These are phyloP conservation scores for Acanthosoma haemorrhoidale DNA, from an alignment of 2,888 invertebrate species.

Conservation along the genomic window DNA sequence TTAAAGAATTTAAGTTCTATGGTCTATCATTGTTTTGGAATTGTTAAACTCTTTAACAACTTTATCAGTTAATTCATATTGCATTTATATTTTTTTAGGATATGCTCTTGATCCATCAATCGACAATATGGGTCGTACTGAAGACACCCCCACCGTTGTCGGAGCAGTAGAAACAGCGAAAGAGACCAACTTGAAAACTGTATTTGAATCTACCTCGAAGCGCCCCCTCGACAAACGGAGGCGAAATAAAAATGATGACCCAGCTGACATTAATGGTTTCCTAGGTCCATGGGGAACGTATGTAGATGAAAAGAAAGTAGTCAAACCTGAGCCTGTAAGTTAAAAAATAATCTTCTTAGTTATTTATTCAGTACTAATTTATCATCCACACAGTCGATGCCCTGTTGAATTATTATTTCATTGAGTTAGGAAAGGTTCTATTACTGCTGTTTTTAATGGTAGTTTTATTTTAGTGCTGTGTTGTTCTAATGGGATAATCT, in stretches of 20 bases:
- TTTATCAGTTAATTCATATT: slow-evolving; percentile 5
- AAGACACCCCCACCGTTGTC: slow-evolving; percentile 50
- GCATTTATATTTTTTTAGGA: slow-evolving; percentile 47
- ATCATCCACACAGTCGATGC: too few relatives aligned
- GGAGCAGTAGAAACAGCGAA: slow-evolving; percentile 64
- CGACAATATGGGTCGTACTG: slow-evolving; percentile 42
- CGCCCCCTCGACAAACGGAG: slow-evolving; percentile 74
- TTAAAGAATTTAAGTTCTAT: too few relatives aligned
- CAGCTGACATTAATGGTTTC: slow-evolving; percentile 89
- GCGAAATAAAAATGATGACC: slow-evolving; percentile 79
- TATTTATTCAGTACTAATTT: too few relatives aligned
- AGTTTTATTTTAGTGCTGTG: too few relatives aligned
- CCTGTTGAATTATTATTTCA: too few relatives aligned
- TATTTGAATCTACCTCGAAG: slow-evolving; percentile 78
- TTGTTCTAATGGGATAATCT: too few relatives aligned
- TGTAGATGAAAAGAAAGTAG: slow-evolving; percentile 79
- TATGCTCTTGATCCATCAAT: slow-evolving; percentile 93
- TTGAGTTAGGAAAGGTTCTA: too few relatives aligned
- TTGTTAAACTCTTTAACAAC: too few relatives aligned
- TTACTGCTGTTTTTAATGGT: too few relatives aligned
- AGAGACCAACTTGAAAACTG: slow-evolving; percentile 73
- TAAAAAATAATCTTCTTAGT: too few relatives aligned
- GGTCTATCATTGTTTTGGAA: too few relatives aligned
- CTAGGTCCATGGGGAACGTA: slow-evolving; percentile 97
- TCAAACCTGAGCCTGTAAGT: slow-evolving; percentile 75